Evolutionary conservation across 23 tunicate genomes (phyloP).

Genomic region (Ciona savignyi): DNA sequence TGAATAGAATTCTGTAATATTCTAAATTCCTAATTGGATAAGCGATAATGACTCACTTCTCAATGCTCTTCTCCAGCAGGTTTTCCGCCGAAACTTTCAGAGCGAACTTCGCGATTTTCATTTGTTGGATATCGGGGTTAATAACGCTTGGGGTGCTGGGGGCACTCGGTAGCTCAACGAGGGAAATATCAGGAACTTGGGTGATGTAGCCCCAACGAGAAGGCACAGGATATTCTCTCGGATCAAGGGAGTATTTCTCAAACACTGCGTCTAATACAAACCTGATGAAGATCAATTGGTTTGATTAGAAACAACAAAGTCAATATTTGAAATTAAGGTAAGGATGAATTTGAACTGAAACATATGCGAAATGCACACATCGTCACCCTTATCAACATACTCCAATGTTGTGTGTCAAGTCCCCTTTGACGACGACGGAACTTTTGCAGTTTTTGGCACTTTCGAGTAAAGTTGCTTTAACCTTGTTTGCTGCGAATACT

Average conservation of each 20-base stretch:
- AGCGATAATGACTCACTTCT: no score
- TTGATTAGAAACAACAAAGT: not conserved
- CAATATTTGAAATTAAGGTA: not conserved
- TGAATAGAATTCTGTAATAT: no score
- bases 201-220: conserved; percentile 71
- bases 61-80: conserved; percentile 42
- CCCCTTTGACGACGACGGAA: no score
- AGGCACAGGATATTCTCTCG: conserved; percentile 43
- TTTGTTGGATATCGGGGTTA: not conserved
- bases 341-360: no score
- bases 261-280: conserved; percentile 59
- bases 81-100: conserved; percentile 58
- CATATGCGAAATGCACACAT: no score
- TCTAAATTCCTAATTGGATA: no score
- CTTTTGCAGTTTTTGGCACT: no score
- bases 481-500: no score
- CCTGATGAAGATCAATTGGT: conserved; percentile 17
- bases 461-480: no score
- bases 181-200: conserved; percentile 37
- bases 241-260: conserved; percentile 33
- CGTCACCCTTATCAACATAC: no score
- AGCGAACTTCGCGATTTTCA: conserved; percentile 52
- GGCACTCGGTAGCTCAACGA: not conserved
- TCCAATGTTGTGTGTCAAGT: no score
- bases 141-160: conserved; percentile 4